Conservation (phyloP, 1,140 invertebrate genomes). For the Leptopilina clavipes region DNA sequence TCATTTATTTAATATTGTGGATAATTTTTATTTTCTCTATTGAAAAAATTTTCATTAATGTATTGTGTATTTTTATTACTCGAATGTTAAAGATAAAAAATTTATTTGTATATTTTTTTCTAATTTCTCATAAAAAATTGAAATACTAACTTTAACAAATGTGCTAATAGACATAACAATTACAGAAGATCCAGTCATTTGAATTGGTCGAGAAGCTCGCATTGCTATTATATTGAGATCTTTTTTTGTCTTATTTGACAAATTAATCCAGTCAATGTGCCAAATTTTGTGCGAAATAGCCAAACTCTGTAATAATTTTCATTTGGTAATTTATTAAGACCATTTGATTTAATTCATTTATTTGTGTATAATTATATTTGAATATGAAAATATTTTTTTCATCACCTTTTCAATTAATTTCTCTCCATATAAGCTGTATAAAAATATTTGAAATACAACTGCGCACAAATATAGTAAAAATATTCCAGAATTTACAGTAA, state of each 20-base stretch:
- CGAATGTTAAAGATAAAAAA: no score
- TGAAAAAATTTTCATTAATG: no score
- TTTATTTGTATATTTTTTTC: no score
- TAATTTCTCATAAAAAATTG: no score
- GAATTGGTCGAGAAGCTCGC: not conserved
- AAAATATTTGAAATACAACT: no score
- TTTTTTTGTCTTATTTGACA: not conserved
- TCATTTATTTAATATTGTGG: not conserved
- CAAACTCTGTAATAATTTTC: not conserved
- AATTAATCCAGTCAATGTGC: constrained; percentile 2
- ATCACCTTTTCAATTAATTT: not conserved
- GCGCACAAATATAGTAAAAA: no score
- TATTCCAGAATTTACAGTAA: no score
- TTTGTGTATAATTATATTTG: no score
- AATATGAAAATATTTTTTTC: no score
- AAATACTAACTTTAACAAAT: constrained; percentile 1
- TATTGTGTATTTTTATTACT: no score
- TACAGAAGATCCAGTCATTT: constrained; percentile 1
- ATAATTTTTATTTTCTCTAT: no score
- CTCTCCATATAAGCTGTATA: not conserved
- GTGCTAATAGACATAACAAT: not conserved
- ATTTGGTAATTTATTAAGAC: no score
- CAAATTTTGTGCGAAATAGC: not conserved
- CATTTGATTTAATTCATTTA: not conserved
- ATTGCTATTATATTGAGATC: not conserved